phyloP scores from a whole-genome alignment of 2,797 vertebrate species.

The Myotis pilosus region DNA sequence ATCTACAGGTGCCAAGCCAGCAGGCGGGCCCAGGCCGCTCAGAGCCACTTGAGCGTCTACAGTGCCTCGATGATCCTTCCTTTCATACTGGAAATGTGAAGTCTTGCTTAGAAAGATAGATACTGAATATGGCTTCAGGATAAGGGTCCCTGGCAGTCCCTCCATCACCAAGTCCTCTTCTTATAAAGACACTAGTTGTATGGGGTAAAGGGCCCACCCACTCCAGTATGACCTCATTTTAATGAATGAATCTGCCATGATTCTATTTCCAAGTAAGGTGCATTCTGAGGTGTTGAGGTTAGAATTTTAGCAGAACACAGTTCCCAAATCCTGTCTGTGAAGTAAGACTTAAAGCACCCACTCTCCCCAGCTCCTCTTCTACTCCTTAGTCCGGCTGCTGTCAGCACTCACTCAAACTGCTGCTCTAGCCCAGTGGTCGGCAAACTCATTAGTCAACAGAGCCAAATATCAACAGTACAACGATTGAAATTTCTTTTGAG shows the following conservation, averaged over 20 bases:
- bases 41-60: conserved; percentile 42
- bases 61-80: background rate
- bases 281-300: background rate
- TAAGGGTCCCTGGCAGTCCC: background rate
- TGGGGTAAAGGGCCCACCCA: background rate
- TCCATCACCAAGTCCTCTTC: background rate
- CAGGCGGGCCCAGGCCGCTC: conserved; percentile 61
- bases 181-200: background rate
- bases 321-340: background rate
- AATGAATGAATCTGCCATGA: background rate
- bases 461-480: too few species aligned
- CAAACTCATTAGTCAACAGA: too few species aligned
- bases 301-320: background rate
- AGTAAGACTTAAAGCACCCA: background rate
- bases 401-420: background rate
- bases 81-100: background rate
- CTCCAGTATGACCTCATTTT: background rate
- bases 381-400: background rate
- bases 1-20: conserved; percentile 67
- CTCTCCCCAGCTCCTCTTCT: background rate
- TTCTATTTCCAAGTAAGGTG: background rate
- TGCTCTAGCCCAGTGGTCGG: too few species aligned
- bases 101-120: conserved; percentile 51
- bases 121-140: background rate
- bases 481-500: too few species aligned